Percentiles rank a stretch among this genome's conserved stretches.
These are phyloP conservation scores for Lagorchestes hirsutus DNA, from an alignment of 2,797 vertebrate species.

Conservation along the genomic window DNA sequence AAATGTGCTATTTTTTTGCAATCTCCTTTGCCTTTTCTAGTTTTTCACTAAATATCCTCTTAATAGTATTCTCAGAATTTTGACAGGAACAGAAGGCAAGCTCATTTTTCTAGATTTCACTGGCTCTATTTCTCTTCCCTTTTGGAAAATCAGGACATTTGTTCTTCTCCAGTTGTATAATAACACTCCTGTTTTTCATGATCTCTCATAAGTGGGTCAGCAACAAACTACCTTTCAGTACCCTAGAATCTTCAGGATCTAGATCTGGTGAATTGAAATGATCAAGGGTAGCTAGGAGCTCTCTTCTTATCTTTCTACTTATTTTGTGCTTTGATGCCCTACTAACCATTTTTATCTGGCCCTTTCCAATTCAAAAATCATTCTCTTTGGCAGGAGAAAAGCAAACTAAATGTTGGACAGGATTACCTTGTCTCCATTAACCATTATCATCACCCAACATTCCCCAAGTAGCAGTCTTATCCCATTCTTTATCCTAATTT, in stretches of 20 bases:
- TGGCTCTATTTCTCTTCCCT: background rate
- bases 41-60: background rate
- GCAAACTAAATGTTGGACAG: background rate
- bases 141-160: background rate
- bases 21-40: background rate
- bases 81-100: background rate
- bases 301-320: background rate
- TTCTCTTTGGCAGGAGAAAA: background rate
- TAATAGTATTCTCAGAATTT: background rate
- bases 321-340: background rate
- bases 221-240: background rate
- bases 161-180: background rate
- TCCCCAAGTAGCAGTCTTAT: background rate
- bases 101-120: background rate
- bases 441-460: background rate
- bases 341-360: background rate
- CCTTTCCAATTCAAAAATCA: background rate
- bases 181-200: background rate
- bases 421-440: background rate
- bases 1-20: background rate
- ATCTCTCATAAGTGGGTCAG: background rate
- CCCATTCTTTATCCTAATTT: background rate
- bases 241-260: background rate
- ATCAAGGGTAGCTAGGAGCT: background rate
- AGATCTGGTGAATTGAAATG: background rate